Base-by-base conservation (phyloP, 1,140 invertebrate genomes). In the Penaeus chinensis region DNA sequence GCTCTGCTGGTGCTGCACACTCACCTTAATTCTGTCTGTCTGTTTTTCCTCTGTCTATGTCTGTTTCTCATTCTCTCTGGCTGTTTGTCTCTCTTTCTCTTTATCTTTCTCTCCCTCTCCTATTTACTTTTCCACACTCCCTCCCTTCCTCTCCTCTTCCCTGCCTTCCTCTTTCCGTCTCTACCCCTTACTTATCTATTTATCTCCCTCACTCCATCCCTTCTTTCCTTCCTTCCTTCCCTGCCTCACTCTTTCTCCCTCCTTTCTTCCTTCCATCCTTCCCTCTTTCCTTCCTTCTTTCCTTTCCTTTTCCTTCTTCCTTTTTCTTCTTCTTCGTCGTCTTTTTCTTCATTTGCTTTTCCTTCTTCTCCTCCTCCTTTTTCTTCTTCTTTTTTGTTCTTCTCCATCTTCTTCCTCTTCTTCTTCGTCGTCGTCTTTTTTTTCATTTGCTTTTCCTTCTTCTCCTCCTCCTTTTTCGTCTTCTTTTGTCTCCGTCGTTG, bases 201-300 rank as follows among this genome's bases (percentile, higher is more conserved):
- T 2, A 16, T 22, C n/a, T 22, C 37, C 69, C n/a, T 22, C 37
- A 18, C n/a, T 2, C 37, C 69, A 2, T n/a, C 37, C 13, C 24
- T n/a, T 24, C 2, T 71, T n/a, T 27, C n/a, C 24, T n/a, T 27
- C 69, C 24, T n/a, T 27, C 69, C 24, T n/a, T 27, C 69, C 24
- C 69, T 27, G 20, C 24, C 69, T 27, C 69, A n/a, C 69, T 27
- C 69, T 74, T n/a, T 27, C 69, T 74, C 69, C 37, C 69, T 74
- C 69, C 37, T 4, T 71, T 4, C 37, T 4, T 71, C 18, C 37
- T 18, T n/a, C 16, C 24, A 5, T 18, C 5, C 7, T n/a, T 24
- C 69, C 18, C 24, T 27, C 19, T 13, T 22, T 74, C 69, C 24
- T n/a, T 74, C 69, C 24, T n/a, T 74, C 69, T 32, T n/a, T 71